Evolutionary conservation across 2,113 vertebrate species (phyloP), one percentile per base, ranked within the genome.

Genomic region (Ochotona curzoniae): DNA sequence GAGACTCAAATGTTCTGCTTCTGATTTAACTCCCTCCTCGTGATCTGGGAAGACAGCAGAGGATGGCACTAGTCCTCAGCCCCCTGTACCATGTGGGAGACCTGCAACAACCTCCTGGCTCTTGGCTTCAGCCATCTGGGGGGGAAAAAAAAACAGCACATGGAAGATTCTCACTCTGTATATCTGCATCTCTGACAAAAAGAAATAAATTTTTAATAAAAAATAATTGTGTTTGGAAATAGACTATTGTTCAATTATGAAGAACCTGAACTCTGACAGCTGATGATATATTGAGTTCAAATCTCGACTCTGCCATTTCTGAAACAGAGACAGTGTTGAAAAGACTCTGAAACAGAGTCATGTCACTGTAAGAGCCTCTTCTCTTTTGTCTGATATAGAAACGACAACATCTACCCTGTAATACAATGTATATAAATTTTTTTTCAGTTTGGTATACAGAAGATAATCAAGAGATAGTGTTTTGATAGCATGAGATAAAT

Each of bases 251-350:
- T 69, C 38, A 20, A 49, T 51, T 61, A 26, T 57, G 69, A 81
- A 92, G 73, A 96, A 23, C 18, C 21, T 87, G 51, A 57, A 89
- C 73, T 87, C 49, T 95, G 71, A 17, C 10, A 54, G 91, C 6
- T 1, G 57, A 47, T 83, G n/a, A 94, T 64, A 94, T 64, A 47
- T 7, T 60, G 60, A 25, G 15, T 70, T 90, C 66, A 76, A n/a
- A 69, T 80, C 10, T 15, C 21, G 75, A 9, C 8, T 83, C 66
- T 91, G 21, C 28, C 32, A 54, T 82, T 87, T 66, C 51, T 60
- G 35, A 28, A 57, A 61, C 4, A 49, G 18, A 74, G 64, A 10
- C 32, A 84, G 64, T 8, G 3, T 70, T 84, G 63, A 44, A 44
- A 44, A 44, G 32, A 67, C 4, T 23, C 38, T 44, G 38, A 44